phyloP scores from a whole-genome alignment of 2,113 vertebrate genomes.

The Sturnus vulgaris region DNA sequence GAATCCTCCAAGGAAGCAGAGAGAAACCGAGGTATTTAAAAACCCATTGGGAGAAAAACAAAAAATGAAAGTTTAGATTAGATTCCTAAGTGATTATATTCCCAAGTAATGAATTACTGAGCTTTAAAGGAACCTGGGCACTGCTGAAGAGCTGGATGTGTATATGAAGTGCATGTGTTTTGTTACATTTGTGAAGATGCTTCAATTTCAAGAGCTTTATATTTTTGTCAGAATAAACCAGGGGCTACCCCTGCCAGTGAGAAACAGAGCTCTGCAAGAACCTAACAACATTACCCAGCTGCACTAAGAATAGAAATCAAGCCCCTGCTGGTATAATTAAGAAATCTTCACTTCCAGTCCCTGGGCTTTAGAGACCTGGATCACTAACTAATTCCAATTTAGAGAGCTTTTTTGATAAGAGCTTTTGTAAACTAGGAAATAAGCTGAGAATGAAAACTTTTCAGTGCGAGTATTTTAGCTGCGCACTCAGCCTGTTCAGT shows the following conservation, averaged over 20 bases:
- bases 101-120: not conserved
- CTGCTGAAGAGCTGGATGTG: not conserved
- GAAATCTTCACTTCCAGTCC: slow-evolving; percentile 70
- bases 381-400: slow-evolving; percentile 74
- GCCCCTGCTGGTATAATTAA: slow-evolving; percentile 71
- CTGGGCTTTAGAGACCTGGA: slow-evolving; percentile 69
- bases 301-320: slow-evolving; percentile 71
- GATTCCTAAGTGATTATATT: not conserved
- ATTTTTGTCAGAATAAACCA: not conserved
- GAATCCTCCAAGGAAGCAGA: not conserved
- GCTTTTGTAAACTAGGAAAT: slow-evolving; percentile 66
- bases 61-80: not conserved
- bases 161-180: not conserved
- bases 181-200: not conserved
- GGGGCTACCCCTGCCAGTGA: not conserved
- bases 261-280: slow-evolving; percentile 29
- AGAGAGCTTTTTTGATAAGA: slow-evolving; percentile 67
- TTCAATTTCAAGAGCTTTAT: not conserved
- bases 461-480: slow-evolving; percentile 24
- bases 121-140: not conserved
- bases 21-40: not conserved
- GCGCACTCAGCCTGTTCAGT: not conserved
- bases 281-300: slow-evolving; percentile 47
- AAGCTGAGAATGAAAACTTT: slow-evolving; percentile 55
- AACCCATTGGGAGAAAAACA: not conserved